Percentiles rank a stretch among this genome's conserved stretches.
phyloP scores from a whole-genome alignment of 1,140 invertebrate species.

The Bombus waltoni region DNA sequence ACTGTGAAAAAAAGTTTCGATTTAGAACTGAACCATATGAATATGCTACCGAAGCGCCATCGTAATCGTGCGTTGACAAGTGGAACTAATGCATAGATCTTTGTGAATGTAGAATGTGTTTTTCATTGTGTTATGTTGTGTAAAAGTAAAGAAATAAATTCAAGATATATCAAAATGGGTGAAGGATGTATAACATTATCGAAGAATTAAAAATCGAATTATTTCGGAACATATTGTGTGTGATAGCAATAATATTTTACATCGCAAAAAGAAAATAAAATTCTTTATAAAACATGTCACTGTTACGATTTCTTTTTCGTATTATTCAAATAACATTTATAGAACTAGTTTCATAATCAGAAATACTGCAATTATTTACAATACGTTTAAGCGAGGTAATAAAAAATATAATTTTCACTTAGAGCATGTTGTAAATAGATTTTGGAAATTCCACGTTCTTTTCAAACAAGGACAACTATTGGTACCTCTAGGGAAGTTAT shows the following conservation, averaged over 20 bases:
- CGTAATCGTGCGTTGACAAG: neutral
- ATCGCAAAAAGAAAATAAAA: neutral
- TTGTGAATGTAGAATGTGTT: neutral
- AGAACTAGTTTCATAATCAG: neutral
- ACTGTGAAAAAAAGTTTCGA: neutral
- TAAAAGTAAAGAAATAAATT: neutral
- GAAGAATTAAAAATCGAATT: neutral
- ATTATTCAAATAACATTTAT: conserved; percentile 5
- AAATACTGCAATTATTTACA: neutral
- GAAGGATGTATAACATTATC: neutral
- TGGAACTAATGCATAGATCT: neutral
- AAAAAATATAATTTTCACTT: conserved; percentile 15
- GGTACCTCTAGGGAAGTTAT: conserved; percentile 42
- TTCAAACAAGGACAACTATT: conserved; percentile 14
- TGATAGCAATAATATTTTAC: neutral
- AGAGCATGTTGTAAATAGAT: conserved; percentile 33
- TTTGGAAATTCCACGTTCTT: conserved; percentile 25
- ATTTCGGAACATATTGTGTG: neutral
- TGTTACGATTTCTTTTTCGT: neutral
- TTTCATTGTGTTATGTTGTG: conserved; percentile 3
- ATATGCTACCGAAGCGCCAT: neutral
- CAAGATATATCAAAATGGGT: neutral
- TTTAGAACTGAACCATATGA: conserved; percentile 13
- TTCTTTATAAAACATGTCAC: conserved; percentile 4
- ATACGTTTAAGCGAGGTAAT: conserved; percentile 34